Evolutionary conservation across 2,113 vertebrate genomes (phyloP).

Genomic region (Macaca mulatta): DNA sequence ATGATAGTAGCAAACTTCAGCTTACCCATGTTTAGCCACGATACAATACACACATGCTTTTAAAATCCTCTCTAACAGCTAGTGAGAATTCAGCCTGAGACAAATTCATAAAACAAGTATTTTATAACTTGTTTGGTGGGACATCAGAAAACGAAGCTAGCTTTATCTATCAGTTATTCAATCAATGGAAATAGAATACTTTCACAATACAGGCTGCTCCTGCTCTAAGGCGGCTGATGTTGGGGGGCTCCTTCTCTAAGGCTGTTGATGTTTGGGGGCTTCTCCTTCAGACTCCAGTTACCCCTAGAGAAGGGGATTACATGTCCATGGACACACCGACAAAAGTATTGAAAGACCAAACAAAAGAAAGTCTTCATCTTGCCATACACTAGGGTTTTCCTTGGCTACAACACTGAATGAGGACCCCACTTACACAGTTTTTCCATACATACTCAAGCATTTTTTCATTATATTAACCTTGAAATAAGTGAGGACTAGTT

Average conservation of each 20-base stretch:
- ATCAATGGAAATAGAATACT: not conserved
- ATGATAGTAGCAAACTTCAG: conserved; percentile 36
- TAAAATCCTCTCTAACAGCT: conserved; percentile 21
- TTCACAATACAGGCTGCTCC: not conserved
- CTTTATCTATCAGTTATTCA: conserved; percentile 26
- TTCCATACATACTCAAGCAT: not conserved
- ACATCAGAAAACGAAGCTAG: not conserved
- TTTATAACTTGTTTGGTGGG: conserved; percentile 34
- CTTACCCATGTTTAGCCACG: conserved; percentile 13
- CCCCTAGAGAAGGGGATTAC: not conserved
- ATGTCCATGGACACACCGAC: fast-evolving
- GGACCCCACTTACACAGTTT: not conserved
- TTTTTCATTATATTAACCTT: not conserved
- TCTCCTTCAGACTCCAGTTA: not conserved
- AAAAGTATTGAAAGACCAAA: not conserved
- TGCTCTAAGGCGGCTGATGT: not conserved
- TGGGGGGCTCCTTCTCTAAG: not conserved
- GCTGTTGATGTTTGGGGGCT: no score
- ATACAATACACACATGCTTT: conserved; percentile 30
- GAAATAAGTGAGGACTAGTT: not conserved
- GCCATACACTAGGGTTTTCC: not conserved
- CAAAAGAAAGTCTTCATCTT: not conserved
- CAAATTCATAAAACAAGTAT: conserved; percentile 48
- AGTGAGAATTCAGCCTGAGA: conserved; percentile 33
- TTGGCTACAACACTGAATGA: not conserved